These are phyloP conservation scores for Dolichoris vasculosae DNA, from an alignment of 1,140 invertebrate species.

Conservation along the genomic window DNA sequence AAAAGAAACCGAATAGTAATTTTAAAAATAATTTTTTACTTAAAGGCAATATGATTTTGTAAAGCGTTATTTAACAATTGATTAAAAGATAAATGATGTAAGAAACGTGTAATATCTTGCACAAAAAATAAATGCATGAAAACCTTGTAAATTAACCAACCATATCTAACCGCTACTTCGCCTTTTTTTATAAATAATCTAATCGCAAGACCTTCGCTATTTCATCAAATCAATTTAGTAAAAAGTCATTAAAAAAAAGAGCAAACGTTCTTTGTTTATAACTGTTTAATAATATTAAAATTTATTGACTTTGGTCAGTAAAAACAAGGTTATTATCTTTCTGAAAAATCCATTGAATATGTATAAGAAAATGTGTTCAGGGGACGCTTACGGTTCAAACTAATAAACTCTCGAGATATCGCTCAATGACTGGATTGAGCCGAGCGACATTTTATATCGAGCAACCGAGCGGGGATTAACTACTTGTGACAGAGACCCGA, in stretches of 20 bases:
- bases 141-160: not conserved
- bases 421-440: not conserved
- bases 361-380: not conserved
- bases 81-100: not conserved
- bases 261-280: too few relatives aligned
- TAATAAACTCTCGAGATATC: not conserved
- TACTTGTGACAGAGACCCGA: conserved; percentile 5
- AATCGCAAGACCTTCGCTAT: not conserved
- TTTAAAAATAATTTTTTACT: too few relatives aligned
- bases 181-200: not conserved
- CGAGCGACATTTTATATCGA: not conserved
- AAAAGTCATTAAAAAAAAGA: too few relatives aligned
- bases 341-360: not conserved
- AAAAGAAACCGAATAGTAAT: too few relatives aligned
- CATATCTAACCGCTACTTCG: not conserved
- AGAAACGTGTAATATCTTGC: not conserved
- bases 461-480: not conserved
- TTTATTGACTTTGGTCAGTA: too few relatives aligned
- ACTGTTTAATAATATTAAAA: not conserved
- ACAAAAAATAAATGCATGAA: not conserved
- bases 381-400: not conserved
- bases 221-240: too few relatives aligned
- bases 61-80: not conserved
- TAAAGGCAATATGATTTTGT: too few relatives aligned
- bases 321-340: not conserved